phyloP scores from a whole-genome alignment of 2,113 vertebrate genomes.

The Oreotrochilus melanogaster region DNA sequence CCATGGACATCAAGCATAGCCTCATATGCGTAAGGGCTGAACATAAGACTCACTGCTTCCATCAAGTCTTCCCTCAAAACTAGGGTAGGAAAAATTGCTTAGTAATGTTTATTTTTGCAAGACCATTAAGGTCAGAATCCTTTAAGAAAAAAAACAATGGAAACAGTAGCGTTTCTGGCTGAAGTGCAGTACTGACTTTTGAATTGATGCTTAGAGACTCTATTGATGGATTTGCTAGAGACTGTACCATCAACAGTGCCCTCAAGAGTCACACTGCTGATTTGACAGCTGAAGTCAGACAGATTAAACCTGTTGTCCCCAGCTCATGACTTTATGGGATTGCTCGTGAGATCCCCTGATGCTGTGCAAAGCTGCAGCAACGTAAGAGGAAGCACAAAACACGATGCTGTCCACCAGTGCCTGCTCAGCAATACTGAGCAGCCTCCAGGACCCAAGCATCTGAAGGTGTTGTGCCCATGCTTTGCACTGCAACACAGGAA shows the following conservation, averaged over 20 bases:
- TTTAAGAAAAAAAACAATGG: background rate
- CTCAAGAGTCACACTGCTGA: background rate
- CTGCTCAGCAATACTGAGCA: background rate
- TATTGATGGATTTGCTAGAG: background rate
- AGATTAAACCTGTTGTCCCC: background rate
- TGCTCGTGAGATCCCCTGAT: background rate
- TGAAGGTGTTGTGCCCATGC: fast-evolving
- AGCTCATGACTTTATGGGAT: background rate
- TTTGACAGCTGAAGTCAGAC: background rate
- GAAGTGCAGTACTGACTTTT: background rate
- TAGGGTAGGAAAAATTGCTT: background rate
- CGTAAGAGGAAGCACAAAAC: background rate
- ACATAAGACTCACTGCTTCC: background rate
- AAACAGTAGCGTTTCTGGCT: background rate
- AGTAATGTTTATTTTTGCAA: background rate
- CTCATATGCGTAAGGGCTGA: background rate
- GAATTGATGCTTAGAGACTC: background rate
- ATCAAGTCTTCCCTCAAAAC: background rate
- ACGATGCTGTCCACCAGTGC: fast-evolving
- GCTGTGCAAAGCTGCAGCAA: background rate
- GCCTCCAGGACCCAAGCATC: background rate
- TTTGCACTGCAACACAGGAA: background rate
- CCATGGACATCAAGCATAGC: background rate
- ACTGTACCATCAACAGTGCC: background rate
- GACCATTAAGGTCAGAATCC: background rate